Percentiles rank a stretch among this genome's conserved stretches.
Conservation (phyloP, 1,140 invertebrate genomes). For the Anoplophora glabripennis region DNA sequence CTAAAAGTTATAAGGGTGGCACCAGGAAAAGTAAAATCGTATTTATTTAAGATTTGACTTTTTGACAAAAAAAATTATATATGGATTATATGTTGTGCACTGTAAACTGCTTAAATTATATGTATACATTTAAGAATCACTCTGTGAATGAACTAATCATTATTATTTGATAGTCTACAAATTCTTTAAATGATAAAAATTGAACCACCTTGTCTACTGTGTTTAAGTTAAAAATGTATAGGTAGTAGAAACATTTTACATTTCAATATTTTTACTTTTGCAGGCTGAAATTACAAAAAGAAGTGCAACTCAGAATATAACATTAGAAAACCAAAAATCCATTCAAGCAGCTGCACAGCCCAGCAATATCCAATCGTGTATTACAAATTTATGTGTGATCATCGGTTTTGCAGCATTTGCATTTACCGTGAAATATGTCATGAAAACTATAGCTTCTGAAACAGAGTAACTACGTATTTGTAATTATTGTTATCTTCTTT, state of each 20-base stretch:
- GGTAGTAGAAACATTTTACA: not conserved
- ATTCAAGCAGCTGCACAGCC: constrained; percentile 59
- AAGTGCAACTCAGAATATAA: constrained; percentile 46
- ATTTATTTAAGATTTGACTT: too few relatives aligned
- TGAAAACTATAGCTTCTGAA: constrained; percentile 50
- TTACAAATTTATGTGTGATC: constrained; percentile 78
- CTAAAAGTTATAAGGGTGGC: too few relatives aligned
- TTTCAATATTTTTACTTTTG: constrained; percentile 21
- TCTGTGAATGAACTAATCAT: too few relatives aligned
- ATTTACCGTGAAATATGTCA: constrained; percentile 82
- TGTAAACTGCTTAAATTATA: too few relatives aligned
- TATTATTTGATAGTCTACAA: too few relatives aligned
- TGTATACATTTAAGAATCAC: too few relatives aligned
- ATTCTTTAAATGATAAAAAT: too few relatives aligned
- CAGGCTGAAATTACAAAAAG: constrained; percentile 42
- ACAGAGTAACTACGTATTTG: constrained; percentile 25
- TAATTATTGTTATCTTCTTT: constrained; percentile 24
- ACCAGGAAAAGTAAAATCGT: too few relatives aligned
- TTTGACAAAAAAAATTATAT: too few relatives aligned
- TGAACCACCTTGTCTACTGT: too few relatives aligned
- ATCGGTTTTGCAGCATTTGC: constrained; percentile 83
- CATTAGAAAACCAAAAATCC: constrained; percentile 50
- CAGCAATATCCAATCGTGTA: constrained; percentile 66
- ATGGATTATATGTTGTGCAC: too few relatives aligned
- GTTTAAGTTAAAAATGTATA: constrained; percentile 3